Base-by-base conservation (phyloP, 2,888 invertebrate species). In the Patella caerulea region DNA sequence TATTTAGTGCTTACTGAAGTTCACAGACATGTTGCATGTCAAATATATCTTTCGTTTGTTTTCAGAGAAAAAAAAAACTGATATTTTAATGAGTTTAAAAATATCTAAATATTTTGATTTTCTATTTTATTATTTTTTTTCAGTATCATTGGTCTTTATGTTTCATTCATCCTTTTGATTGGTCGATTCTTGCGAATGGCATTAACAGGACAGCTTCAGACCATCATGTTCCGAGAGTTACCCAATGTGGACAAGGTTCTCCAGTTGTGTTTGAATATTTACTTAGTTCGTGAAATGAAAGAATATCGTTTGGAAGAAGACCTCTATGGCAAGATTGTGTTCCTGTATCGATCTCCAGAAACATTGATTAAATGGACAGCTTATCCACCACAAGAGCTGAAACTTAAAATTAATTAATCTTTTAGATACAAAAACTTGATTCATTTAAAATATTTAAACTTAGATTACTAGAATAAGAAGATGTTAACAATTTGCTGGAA, bases 291-390 rank as follows among this genome's bases (percentile, higher is more conserved):
- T 73, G 99, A 99, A 92, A 97, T 97, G 77, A 94, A 96, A 75
- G 98, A 99, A 90, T 94, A 98, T 84, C 94, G 95, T 12, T 93
- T 99, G 72, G 99, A 99, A 92, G 99, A 99, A 92, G 98, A 99
- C 92, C 94, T 99, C 55, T 99, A 98, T 92, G 98, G 99, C 79
- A 99, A 99, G 94, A 93, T 99, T 76, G 96, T 99, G 90, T 99
- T 99, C 96, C 94, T 99, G 86, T 99, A 98, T 92, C 95, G 99
- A 59, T 92, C 98, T 53, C 98, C 99, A 7, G 98, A 98, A 91
- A 99, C 98, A 34, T 94, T 99, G 92, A 98, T 99, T 86, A 93
- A 94, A 87, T 94, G 94, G 94, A 94, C 94, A 15, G 84, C 89
- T 65, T 81, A 87, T n/a, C 34, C 86, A 86, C 76, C 86, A 87